Evolutionary conservation across 2,113 vertebrate genomes (phyloP).

Genomic region (Orycteropus afer): DNA sequence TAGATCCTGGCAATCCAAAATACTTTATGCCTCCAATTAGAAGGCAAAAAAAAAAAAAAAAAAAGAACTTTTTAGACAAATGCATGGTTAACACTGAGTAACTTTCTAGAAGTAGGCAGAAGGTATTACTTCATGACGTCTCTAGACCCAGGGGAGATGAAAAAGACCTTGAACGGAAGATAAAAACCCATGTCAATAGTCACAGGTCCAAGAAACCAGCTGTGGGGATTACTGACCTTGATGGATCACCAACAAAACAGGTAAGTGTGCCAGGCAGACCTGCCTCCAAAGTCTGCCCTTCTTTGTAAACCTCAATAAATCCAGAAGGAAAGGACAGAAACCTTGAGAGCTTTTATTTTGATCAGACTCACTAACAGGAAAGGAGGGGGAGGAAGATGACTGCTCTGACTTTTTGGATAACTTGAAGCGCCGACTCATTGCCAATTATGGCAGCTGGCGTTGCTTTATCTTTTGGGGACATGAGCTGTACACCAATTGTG

Average conservation of each 20-base stretch:
- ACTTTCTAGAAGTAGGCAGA: background rate
- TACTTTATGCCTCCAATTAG: background rate
- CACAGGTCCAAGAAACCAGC: background rate
- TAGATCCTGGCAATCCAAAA: background rate
- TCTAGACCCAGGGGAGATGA: background rate
- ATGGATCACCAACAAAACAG: slow-evolving; percentile 35
- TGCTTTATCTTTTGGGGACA: slow-evolving; percentile 68
- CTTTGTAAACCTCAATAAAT: background rate
- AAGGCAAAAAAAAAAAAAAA: background rate
- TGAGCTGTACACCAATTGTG: slow-evolving; percentile 9
- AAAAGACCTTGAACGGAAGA: background rate
- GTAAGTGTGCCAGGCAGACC: background rate
- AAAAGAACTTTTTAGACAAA: background rate
- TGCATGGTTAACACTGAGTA: background rate
- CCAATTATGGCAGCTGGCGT: background rate
- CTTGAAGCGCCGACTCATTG: slow-evolving; percentile 13
- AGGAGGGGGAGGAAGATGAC: background rate
- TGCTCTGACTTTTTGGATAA: slow-evolving; percentile 42
- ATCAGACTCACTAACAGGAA: background rate
- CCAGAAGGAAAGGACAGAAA: background rate
- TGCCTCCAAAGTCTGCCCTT: background rate
- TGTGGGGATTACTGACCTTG: background rate
- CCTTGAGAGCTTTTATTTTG: background rate
- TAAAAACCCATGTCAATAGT: background rate
- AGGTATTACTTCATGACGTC: background rate